Base-by-base conservation (phyloP, 2,888 invertebrate genomes). In the Catotricha subobsoleta region DNA sequence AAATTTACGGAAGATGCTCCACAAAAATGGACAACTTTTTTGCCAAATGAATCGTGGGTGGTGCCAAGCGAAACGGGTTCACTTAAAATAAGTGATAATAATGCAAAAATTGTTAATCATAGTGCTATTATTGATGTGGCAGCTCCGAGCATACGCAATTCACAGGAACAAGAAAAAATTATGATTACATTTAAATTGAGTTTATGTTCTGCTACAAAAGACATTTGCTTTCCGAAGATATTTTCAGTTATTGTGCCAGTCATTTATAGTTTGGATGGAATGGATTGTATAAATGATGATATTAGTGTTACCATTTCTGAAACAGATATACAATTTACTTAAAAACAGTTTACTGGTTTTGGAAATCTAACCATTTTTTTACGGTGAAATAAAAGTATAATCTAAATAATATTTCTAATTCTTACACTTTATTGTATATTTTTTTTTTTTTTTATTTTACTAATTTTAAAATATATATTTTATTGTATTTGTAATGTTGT, bases 1-100 rank as follows among this genome's bases (percentile, higher is more conserved):
- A 67, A 68, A 49, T 58, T 72, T 30, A 70, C 69, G 7, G 48
- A 57, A 3, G 67, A 66, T 34, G 71, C 72, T 1, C 69, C 71
- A 2, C 72, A 74, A 50, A 66, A 57, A 45, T 74, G 74, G 73
- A 28, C 48, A 10, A 47, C 48, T 1, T 46, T 37, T 27, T 45
- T 45, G n/a, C 33, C 39, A 18, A 50, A 44, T 42, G 45, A 43
- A 21, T 2, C 21, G 8, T 7, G 4, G 2, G 20, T 21, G n/a
- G n/a, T 7, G 2, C 6, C 34, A 4, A 20, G 20, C 5, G 34
- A 21, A 9, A 34, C 20, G 2, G n/a, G 20, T 20, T 12, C 12
- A 20, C 3, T 34, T 2, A 34, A 34, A 21, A 6, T 3, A 34
- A 34, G 6, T n/a, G 34, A 34, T n/a, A 45, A 47, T 3, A 48